Evolutionary conservation across 2,113 vertebrate species (phyloP).

Genomic region (Rostratula benghalensis): DNA sequence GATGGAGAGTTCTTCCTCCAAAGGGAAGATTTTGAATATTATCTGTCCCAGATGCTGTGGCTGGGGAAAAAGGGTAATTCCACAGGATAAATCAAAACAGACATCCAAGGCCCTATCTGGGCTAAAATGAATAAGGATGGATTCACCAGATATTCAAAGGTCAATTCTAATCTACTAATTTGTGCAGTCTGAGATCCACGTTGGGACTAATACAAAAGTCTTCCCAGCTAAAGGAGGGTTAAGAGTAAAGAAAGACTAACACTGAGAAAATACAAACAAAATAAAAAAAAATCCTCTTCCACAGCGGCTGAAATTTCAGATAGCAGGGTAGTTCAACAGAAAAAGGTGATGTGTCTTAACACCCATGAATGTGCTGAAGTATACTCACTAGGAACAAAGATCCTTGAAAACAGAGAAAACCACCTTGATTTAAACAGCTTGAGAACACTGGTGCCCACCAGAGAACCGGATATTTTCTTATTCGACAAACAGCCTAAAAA

Average conservation of each 20-base stretch:
- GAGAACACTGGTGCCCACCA: not conserved
- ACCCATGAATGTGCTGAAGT: not conserved
- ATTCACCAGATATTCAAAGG: not conserved
- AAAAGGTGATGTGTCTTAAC: not conserved
- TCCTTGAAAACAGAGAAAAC: not conserved
- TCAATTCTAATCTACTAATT: not conserved
- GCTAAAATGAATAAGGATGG: not conserved
- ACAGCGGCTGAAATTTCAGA: not conserved
- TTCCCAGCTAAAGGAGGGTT: not conserved
- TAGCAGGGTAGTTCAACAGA: not conserved
- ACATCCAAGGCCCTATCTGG: not conserved
- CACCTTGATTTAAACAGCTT: not conserved
- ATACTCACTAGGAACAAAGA: not conserved
- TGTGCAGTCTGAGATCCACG: not conserved
- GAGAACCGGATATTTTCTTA: not conserved
- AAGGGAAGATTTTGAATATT: not conserved
- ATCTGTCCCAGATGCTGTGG: not conserved
- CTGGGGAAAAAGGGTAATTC: not conserved
- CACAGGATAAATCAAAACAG: not conserved
- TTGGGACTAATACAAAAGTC: not conserved
- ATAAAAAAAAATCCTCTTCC: not conserved
- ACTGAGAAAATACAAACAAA: not conserved
- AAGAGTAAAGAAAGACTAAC: not conserved
- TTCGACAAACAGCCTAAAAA: not conserved
- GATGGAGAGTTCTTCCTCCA: not conserved